These are phyloP conservation scores for Cebus imitator DNA, from an alignment of 2,113 vertebrate genomes.

Conservation along the genomic window DNA sequence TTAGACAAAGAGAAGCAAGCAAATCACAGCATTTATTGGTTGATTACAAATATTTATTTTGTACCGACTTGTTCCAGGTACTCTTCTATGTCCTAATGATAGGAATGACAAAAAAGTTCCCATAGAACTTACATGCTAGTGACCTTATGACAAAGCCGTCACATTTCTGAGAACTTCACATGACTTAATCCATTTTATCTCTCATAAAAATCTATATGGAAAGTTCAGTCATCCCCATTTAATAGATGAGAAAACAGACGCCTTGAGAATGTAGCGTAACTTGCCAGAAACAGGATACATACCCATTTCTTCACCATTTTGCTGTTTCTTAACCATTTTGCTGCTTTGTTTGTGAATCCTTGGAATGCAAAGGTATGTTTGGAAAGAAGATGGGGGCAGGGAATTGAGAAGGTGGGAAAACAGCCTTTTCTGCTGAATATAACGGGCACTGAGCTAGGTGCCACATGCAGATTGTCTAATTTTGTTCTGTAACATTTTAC, in stretches of 20 bases:
- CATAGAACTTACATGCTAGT: not conserved
- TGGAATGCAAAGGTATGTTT: not conserved
- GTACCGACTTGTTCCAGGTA: not conserved
- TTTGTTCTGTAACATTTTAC: not conserved
- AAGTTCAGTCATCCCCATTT: not conserved
- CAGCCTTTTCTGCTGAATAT: not conserved
- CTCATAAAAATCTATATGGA: not conserved
- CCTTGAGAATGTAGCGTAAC: not conserved
- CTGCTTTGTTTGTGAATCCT: not conserved
- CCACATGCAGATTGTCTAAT: not conserved
- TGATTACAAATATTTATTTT: slow-evolving; percentile 15
- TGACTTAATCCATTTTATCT: not conserved
- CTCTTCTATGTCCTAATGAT: not conserved
- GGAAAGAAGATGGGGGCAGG: not conserved
- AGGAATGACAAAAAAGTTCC: not conserved
- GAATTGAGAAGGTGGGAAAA: not conserved
- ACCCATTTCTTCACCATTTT: not conserved
- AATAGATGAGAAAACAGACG: not conserved
- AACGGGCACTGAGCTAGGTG: not conserved
- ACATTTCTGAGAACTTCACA: not conserved
- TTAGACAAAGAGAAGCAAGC: not conserved
- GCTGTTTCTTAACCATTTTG: not conserved
- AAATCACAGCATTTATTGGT: not conserved
- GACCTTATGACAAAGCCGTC: not conserved
- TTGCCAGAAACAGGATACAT: not conserved